Conservation (phyloP, 2,888 invertebrate genomes). For the Geophilus truncorum region DNA sequence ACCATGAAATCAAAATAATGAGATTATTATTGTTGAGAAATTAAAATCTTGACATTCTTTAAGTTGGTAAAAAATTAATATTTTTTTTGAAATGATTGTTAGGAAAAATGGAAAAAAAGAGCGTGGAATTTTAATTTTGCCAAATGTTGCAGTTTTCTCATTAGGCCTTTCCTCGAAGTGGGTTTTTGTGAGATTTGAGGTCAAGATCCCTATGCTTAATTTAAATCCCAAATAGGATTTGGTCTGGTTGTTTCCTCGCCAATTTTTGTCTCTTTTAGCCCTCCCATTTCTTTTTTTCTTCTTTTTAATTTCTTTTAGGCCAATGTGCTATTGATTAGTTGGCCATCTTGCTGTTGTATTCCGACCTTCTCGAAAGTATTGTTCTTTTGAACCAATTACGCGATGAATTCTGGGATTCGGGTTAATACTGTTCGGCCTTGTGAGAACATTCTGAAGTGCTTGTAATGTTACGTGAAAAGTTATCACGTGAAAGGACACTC, state of each 20-base stretch:
- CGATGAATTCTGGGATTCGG: conserved; percentile 23
- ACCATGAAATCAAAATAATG: too few species aligned
- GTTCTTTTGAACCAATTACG: conserved; percentile 22
- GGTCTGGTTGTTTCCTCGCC: not conserved
- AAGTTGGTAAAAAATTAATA: too few species aligned
- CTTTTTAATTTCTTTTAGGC: not conserved
- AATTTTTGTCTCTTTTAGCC: not conserved
- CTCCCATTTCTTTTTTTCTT: not conserved
- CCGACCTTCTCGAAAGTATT: not conserved
- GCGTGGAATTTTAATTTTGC: not conserved
- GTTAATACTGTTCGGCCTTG: conserved; percentile 13
- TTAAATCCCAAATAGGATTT: conserved; percentile 9
- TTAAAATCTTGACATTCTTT: too few species aligned
- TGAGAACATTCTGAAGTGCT: not conserved
- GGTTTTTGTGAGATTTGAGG: conserved; percentile 2
- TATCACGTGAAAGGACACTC: not conserved
- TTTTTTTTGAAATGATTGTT: not conserved
- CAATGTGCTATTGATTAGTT: conserved; percentile 19
- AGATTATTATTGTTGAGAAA: too few species aligned
- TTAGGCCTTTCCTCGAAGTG: not conserved
- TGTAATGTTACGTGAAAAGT: not conserved
- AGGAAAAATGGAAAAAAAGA: not conserved
- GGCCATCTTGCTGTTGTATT: conserved; percentile 12
- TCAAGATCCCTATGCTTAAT: not conserved
- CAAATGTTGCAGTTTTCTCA: not conserved